A percentile compares a stretch with the other conserved stretches of the same genome.
phyloP scores from a whole-genome alignment of 2,113 vertebrate genomes.

The Apteryx mantelli region DNA sequence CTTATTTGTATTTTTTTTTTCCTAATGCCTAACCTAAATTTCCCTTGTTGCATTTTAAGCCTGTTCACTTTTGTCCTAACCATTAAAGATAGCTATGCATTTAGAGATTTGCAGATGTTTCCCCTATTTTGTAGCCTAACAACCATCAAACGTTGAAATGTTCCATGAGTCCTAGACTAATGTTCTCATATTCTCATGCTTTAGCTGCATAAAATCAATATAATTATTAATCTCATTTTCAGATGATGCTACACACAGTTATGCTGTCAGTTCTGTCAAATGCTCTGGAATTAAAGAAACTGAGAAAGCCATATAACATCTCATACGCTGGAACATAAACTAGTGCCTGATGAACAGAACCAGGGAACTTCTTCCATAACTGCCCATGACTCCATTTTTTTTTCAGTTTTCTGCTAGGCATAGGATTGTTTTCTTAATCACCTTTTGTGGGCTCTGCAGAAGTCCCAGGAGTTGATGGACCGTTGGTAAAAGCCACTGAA shows the following conservation, averaged over 20 bases:
- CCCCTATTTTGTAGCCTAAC: not conserved
- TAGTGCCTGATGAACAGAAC: not conserved
- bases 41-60: not conserved
- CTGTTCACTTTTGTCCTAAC: not conserved
- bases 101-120: slow-evolving; percentile 23
- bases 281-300: not conserved
- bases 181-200: not conserved
- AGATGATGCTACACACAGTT: not conserved
- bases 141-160: not conserved
- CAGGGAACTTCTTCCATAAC: not conserved
- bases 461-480: not conserved
- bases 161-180: not conserved
- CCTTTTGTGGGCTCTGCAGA: not conserved
- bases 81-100: not conserved
- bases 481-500: not conserved
- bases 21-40: not conserved
- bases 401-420: not conserved
- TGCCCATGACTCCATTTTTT: not conserved
- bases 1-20: not conserved
- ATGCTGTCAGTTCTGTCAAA: slow-evolving; percentile 18
- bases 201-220: not conserved
- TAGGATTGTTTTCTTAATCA: not conserved
- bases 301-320: not conserved
- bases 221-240: slow-evolving; percentile 8
- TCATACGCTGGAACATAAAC: not conserved